Conservation (phyloP, 2,888 invertebrate species). For the Lypha dubia region DNA sequence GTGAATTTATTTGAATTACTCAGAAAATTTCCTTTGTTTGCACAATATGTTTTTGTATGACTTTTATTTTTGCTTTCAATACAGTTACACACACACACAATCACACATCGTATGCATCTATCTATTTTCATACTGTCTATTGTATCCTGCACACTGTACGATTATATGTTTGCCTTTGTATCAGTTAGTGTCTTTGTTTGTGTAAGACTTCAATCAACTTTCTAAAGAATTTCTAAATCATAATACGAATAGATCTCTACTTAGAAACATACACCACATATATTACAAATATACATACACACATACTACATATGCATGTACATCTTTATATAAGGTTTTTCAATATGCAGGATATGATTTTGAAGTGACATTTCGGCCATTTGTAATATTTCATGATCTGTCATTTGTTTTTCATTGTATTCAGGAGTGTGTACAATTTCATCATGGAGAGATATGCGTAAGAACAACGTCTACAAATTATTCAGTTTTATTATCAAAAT, state of each 20-base stretch:
- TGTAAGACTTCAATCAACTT: conserved; percentile 61
- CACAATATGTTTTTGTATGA: conserved; percentile 18
- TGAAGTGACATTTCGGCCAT: no score
- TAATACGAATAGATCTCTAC: conserved; percentile 52
- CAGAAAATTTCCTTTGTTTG: conserved; percentile 50
- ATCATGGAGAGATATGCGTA: no score
- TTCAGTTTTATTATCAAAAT: no score
- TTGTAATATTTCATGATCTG: no score
- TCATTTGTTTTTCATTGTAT: no score
- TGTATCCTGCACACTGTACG: conserved; percentile 19
- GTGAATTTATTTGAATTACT: conserved; percentile 61
- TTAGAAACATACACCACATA: conserved; percentile 1
- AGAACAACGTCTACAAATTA: no score
- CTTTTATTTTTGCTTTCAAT: neutral
- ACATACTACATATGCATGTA: neutral
- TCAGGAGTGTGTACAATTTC: no score
- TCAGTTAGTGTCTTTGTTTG: conserved; percentile 4
- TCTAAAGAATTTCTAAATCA: conserved; percentile 65
- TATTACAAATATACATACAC: neutral
- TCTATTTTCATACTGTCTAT: conserved; percentile 40
- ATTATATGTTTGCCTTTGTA: neutral
- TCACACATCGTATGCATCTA: conserved; percentile 3
- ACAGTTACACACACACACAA: neutral
- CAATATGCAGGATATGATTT: no score
- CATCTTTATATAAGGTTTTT: no score